phyloP scores from a whole-genome alignment of 2,113 vertebrate genomes.

The Catharus fuscescens region DNA sequence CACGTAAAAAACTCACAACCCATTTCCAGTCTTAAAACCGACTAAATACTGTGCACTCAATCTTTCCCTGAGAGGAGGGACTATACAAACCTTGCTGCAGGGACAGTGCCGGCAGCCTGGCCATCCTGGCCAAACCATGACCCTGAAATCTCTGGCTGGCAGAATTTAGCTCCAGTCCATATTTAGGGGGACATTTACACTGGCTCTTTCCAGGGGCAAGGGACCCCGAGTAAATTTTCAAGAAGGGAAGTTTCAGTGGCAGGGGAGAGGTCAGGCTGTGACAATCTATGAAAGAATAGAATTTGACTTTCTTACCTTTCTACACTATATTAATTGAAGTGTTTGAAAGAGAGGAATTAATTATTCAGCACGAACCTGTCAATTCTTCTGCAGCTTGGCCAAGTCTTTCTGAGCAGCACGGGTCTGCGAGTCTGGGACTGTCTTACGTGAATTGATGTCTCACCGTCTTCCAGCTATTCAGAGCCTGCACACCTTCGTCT shows the following conservation, averaged over 20 bases:
- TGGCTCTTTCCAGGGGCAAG: neutral
- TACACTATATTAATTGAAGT: neutral
- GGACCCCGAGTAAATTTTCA: neutral
- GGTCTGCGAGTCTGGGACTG: neutral
- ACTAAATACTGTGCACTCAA: accelerated
- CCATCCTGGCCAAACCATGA: accelerated
- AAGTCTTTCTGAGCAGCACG: neutral
- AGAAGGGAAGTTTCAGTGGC: neutral
- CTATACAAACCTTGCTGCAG: neutral
- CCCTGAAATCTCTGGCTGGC: neutral
- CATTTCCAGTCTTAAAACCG: neutral
- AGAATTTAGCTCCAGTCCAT: neutral
- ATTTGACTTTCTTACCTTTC: neutral
- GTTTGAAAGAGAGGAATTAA: neutral
- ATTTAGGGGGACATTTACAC: neutral
- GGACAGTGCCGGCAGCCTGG: neutral
- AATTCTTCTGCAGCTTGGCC: neutral
- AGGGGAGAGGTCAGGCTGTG: neutral
- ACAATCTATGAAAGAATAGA: neutral
- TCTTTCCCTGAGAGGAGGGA: neutral
- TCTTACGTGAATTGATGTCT: neutral
- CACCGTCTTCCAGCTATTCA: neutral
- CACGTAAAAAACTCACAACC: accelerated
- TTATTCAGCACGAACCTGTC: neutral
- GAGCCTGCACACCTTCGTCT: neutral